Evolutionary conservation across 1,140 invertebrate species (phyloP), one percentile per base, ranked within the genome.

Genomic region (Pseudomyrmex flavicornis): DNA sequence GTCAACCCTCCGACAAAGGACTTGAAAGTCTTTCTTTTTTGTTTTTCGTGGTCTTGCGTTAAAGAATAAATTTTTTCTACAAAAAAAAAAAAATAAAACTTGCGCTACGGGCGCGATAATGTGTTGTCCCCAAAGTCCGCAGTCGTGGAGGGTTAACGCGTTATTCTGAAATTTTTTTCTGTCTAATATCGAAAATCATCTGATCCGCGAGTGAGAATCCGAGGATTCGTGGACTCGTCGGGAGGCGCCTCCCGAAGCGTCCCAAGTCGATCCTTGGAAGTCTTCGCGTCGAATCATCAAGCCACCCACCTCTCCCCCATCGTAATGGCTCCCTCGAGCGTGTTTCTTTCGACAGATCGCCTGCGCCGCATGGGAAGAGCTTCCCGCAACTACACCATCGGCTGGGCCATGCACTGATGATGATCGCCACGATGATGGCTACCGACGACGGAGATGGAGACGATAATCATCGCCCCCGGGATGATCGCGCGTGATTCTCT

Each of bases 371-470:
- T 70, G 88, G 93, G 93, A 88, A 92, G 93, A 70, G 79, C 91
- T 82, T 91, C 91, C 77, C 92, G 92, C 74, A 94, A 94, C 82
- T 92, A 92, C 83, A 94, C 91, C 77, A 91, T 91, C 85, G 93
- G 93, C 85, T 93, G 91, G 89, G 86, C 90, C 85, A 85, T 91
- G 88, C 89, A 93, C 80, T 90, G 88, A 91, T 86, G 63, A 84
- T 63, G 62, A 79, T 79, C 52, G 44, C 62, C 50, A 82, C 15
- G 68, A 73, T 56, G 68, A 46, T 48, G 76, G 66, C 50, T 46
- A 72, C 59, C 52, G 46, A 82, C 56, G 17, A 63, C 70, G 70
- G 63, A 48, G 44, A 68, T 50, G 82, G 84, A 56, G 22, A 70
- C 35, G 70, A 83, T 20, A 35, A 61, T 62, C 15, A 79, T 10